Conservation (phyloP, 2,797 vertebrate species). For the Etheostoma perlongum region DNA sequence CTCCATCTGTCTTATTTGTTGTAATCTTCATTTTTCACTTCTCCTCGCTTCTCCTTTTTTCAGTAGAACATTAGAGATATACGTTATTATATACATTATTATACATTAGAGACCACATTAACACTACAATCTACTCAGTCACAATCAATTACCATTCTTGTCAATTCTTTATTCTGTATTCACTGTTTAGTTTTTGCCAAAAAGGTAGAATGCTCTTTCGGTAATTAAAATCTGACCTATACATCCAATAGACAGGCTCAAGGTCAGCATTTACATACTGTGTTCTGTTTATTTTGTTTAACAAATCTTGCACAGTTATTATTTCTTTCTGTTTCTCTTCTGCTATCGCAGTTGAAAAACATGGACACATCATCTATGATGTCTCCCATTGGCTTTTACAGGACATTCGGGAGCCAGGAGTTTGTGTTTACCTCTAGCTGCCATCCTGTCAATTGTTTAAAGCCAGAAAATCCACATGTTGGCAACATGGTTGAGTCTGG, state of each 20-base stretch:
- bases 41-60: not conserved
- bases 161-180: not conserved
- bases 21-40: not conserved
- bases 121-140: constrained; percentile 3
- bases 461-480: constrained; percentile 4
- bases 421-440: constrained; percentile 31
- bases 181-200: not conserved
- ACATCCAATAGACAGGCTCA: constrained; percentile 1
- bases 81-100: too few relatives aligned
- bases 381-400: constrained; percentile 25
- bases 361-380: constrained; percentile 4
- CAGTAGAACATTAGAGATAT: not conserved
- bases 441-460: constrained; percentile 8
- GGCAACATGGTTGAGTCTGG: not conserved
- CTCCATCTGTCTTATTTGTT: not conserved
- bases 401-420: constrained; percentile 14
- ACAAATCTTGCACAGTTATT: not conserved
- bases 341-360: not conserved
- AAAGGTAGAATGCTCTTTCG: constrained; percentile 9
- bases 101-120: constrained; percentile 3
- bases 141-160: constrained; percentile 5
- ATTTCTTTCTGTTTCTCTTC: not conserved
- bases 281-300: not conserved
- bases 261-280: constrained; percentile 2
- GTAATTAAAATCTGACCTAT: constrained; percentile 6